Evolutionary conservation across 2,888 invertebrate species (phyloP), one percentile per base, ranked within the genome.

Genomic region (Agrotis exclamationis): DNA sequence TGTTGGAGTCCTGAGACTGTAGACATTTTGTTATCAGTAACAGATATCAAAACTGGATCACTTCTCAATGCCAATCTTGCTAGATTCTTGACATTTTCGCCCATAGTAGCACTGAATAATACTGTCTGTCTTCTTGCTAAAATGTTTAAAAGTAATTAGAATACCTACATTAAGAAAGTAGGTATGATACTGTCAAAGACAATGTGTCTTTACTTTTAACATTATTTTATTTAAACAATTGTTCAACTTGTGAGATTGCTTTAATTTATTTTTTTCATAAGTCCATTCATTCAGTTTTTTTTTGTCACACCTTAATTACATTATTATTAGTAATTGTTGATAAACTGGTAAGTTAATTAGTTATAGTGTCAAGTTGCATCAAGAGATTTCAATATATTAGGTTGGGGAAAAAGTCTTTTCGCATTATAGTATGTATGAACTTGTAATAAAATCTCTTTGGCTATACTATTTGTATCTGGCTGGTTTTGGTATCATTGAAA

Each of bases 101-200:
- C 99, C 89, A 99, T 98, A n/a, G 99, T 99, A n/a, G 99, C 99
- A 89, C 99, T 99, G 92, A 99, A 99, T 73, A 99, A 92, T 97
- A 99, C 98, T 0, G 99, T 99, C 96, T 99, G 99, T 67, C 99
- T 97, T 63, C 97, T 97, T 94, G 98, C 99, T 99, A 90, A 66
- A 80, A 86, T 16, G 62, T 47, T 53, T 62, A 67, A n/a, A 45
- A 48, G 5, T 59, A 28, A 14, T 59, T 28, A 53, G 5, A 45
- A 66, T n/a, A n/a, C n/a, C n/a, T n/a, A 48, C 48, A 48, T 0
- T 18, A 53, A 53, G 1, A 50, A 33, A 3, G 6, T 18, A 33
- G 4, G 1, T 22, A n/a, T n/a, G 2, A 5, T 24, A 1, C 16
- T 39, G 14, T 5, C 20, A 20, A 48, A 72, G 45, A 33, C 28